A percentile compares a stretch with the other conserved stretches of the same genome.
These are phyloP conservation scores for Nesogale talazaci DNA, from an alignment of 2,113 vertebrate genomes.

Conservation along the genomic window DNA sequence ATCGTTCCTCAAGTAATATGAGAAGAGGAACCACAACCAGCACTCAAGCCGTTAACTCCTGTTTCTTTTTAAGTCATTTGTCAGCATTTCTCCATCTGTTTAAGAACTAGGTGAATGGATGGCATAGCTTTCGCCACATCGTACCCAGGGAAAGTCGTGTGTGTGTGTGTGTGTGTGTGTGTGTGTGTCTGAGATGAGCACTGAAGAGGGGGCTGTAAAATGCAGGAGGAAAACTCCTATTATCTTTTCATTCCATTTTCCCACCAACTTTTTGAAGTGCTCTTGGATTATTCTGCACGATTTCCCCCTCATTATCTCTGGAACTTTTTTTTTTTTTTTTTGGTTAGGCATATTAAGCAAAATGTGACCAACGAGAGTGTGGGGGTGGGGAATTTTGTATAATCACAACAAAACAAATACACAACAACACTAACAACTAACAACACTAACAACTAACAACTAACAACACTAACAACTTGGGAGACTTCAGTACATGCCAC, in stretches of 20 bases:
- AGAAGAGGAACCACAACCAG: slow-evolving; percentile 40
- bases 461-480: background rate
- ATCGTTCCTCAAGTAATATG: background rate
- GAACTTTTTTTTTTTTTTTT: background rate
- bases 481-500: background rate
- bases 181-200: background rate
- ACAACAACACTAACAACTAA: no score
- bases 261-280: no score
- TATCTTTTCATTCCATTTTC: no score
- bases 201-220: background rate
- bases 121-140: background rate
- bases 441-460: background rate
- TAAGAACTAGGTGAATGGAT: slow-evolving; percentile 42
- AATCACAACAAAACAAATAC: no score
- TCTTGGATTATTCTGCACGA: background rate
- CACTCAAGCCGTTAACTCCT: slow-evolving; percentile 49
- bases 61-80: slow-evolving; percentile 62
- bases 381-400: background rate
- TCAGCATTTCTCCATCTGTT: slow-evolving; percentile 30
- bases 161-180: background rate
- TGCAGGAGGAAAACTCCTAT: no score
- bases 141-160: background rate
- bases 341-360: background rate
- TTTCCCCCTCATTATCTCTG: background rate
- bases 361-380: background rate